Base-by-base conservation (phyloP, 37 sponge, comb jelly and placozoan genomes). In the Agelas oroides region DNA sequence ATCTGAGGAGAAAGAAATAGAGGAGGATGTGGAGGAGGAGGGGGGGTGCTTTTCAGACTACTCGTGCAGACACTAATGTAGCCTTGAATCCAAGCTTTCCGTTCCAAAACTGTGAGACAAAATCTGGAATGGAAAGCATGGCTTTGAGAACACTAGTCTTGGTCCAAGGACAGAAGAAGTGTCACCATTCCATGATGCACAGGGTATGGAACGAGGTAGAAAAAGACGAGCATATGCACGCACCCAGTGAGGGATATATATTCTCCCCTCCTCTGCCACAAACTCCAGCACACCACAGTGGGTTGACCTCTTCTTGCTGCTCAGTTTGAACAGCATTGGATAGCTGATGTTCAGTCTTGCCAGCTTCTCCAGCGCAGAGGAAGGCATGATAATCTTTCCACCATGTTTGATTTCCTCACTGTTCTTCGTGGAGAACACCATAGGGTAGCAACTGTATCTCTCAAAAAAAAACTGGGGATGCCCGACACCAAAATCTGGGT, bases 201-300 rank as follows among this genome's bases (percentile, higher is more conserved):
- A n/a, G n/a, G n/a, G n/a, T n/a, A n/a, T n/a, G n/a, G n/a, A n/a
- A n/a, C n/a, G n/a, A n/a, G n/a, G n/a, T n/a, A n/a, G n/a, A n/a
- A n/a, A n/a, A n/a, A n/a, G n/a, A n/a, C n/a, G n/a, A n/a, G 46
- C 46, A 12, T 12, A 46, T 46, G 46, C 3, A 46, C 90, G 73
- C 55, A 95, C 96, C 99, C 99, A 99, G 76, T 91, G 87, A 32
- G 99, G 99, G 33, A 97, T 75, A 67, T 93, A 99, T 59, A 96
- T 81, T 24, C 89, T 75, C 19, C 99, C 99, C 66, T 99, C 99
- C 35, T 97, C 97, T 23, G 99, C 99, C 11, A 95, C 81, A 82
- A 99, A 99, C 87, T 99, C 99, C 68, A 99, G 59, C 52, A 99
- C 99, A 39, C 99, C 99, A 85, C 93, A 96, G 68, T 94, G 97